Conservation (phyloP, 92 coral and sea anemone species). For the Desmophyllum pertusum region DNA sequence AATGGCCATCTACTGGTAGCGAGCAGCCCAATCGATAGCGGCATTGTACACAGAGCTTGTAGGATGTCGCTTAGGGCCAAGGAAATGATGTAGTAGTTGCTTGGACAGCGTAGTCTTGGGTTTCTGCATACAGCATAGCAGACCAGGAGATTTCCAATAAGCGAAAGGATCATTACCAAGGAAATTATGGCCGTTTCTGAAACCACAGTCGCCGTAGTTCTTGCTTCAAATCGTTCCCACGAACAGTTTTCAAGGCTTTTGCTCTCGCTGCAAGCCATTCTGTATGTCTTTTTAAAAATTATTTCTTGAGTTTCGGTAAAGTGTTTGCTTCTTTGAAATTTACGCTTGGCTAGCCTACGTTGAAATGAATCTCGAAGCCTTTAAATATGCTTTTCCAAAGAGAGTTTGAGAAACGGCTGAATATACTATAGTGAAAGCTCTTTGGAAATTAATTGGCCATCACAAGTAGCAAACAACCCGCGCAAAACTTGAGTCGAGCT, state of each 20-base stretch:
- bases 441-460: too few relatives aligned
- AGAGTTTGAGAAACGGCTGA: too few relatives aligned
- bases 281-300: too few relatives aligned
- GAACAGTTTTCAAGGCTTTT: neutral
- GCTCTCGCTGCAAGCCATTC: neutral
- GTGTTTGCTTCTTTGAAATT: too few relatives aligned
- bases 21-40: conserved; percentile 9
- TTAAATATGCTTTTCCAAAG: too few relatives aligned
- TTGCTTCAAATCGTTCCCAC: neutral
- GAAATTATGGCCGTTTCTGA: neutral
- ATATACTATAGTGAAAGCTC: too few relatives aligned
- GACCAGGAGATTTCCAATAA: conserved; percentile 27
- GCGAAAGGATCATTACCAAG: conserved; percentile 1
- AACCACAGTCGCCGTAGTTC: neutral
- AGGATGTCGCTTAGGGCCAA: conserved; percentile 23
- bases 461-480: too few relatives aligned
- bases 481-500: too few relatives aligned
- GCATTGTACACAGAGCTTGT: conserved; percentile 25
- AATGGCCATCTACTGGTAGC: conserved; percentile 1
- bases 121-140: conserved; percentile 14
- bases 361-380: too few relatives aligned
- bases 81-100: conserved; percentile 32
- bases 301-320: too few relatives aligned
- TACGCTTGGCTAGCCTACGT: too few relatives aligned
- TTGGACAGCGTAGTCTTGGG: conserved; percentile 18